Evolutionary conservation across 2,888 invertebrate species (phyloP).

Genomic region (Linnaemya tessellans): DNA sequence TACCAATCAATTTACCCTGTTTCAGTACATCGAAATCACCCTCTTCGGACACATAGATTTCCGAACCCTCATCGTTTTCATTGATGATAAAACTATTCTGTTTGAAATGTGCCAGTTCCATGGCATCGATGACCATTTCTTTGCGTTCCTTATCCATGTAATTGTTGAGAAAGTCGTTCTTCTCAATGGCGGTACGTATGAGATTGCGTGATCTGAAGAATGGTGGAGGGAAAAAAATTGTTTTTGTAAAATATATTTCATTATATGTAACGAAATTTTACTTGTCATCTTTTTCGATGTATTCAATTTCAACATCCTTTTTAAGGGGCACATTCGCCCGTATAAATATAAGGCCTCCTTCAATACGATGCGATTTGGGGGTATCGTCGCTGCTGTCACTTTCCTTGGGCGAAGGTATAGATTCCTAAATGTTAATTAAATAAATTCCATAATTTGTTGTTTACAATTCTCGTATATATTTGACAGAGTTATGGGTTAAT

Average conservation of each 20-base stretch:
- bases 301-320: conserved; percentile 84
- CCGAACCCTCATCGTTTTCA: conserved; percentile 92
- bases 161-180: conserved; percentile 92
- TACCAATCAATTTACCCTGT: conserved; percentile 89
- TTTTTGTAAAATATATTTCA: background rate
- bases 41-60: conserved; percentile 93
- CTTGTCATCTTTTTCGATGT: conserved; percentile 85
- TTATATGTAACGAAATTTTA: conserved; percentile 79
- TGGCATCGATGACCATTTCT: conserved; percentile 91
- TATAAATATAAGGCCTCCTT: conserved; percentile 85
- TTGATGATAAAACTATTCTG: conserved; percentile 89
- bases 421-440: conserved; percentile 73
- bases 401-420: conserved; percentile 73
- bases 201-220: conserved; percentile 85
- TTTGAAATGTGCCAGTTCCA: conserved; percentile 88
- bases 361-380: conserved; percentile 79
- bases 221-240: background rate
- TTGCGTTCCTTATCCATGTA: conserved; percentile 89
- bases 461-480: no score
- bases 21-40: conserved; percentile 94
- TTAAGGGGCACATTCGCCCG: conserved; percentile 83
- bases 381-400: conserved; percentile 71
- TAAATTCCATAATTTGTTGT: no score
- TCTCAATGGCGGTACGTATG: conserved; percentile 89
- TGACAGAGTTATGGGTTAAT: background rate